A percentile compares a stretch with the other conserved stretches of the same genome.
These are phyloP conservation scores for Boulengerochromis microlepis DNA, from an alignment of 2,113 vertebrate genomes.

Conservation along the genomic window DNA sequence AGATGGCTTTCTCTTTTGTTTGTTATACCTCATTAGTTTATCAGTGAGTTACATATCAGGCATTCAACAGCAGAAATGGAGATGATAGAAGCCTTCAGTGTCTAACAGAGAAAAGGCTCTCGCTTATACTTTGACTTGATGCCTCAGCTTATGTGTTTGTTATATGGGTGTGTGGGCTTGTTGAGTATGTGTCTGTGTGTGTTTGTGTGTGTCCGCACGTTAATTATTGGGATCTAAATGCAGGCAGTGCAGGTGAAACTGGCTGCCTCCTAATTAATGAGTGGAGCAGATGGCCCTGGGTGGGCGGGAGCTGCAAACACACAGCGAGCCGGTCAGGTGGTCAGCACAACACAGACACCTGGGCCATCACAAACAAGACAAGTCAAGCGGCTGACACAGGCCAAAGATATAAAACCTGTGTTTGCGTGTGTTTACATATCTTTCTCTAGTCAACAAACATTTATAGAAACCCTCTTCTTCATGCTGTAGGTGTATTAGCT, in stretches of 20 bases:
- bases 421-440: not conserved
- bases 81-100: not conserved
- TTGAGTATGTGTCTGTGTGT: slow-evolving; percentile 21
- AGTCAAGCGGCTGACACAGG: slow-evolving; percentile 27
- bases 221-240: slow-evolving; percentile 76
- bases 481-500: not conserved
- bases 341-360: slow-evolving; percentile 71
- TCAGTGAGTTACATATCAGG: not conserved
- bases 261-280: slow-evolving; percentile 75
- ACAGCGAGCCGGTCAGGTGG: slow-evolving; percentile 67
- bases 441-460: not conserved
- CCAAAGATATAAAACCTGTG: not conserved
- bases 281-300: slow-evolving; percentile 73
- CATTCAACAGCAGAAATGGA: not conserved
- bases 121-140: not conserved
- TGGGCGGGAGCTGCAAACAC: slow-evolving; percentile 61
- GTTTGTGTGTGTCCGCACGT: slow-evolving; percentile 22
- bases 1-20: not conserved
- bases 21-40: not conserved
- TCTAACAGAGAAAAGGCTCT: not conserved
- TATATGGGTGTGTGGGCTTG: slow-evolving; percentile 26
- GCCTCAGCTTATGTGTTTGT: slow-evolving; percentile 3
- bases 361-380: slow-evolving; percentile 53
- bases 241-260: slow-evolving; percentile 75
- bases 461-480: not conserved